These are phyloP conservation scores for Corythornis madagascariensis DNA, from an alignment of 2,113 vertebrate genomes.

Conservation along the genomic window DNA sequence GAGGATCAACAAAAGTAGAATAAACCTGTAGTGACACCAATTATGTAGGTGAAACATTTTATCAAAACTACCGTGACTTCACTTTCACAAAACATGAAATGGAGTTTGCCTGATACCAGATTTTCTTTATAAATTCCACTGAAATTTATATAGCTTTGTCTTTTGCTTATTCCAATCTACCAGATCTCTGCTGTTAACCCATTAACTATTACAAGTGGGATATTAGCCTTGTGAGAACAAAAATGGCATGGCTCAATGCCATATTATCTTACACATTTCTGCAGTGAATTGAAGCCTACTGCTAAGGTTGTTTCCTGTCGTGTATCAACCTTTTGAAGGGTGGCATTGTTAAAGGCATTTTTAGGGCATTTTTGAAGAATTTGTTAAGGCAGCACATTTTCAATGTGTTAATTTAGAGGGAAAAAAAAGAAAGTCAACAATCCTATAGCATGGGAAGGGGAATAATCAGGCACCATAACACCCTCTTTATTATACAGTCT, in stretches of 20 bases:
- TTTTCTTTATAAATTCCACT: background rate
- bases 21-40: background rate
- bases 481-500: constrained; percentile 14
- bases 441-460: background rate
- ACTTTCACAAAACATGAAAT: background rate
- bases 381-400: background rate
- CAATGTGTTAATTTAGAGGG: background rate
- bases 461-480: background rate
- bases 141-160: background rate
- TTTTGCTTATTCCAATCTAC: background rate
- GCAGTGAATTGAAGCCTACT: background rate
- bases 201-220: background rate
- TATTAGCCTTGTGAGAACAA: background rate
- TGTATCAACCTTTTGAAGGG: background rate
- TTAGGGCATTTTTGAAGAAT: background rate
- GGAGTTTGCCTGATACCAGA: background rate
- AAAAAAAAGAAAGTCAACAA: background rate
- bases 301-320: background rate
- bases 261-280: background rate
- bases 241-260: background rate
- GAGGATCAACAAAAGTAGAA: background rate
- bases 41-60: background rate
- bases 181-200: background rate
- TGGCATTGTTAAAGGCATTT: background rate
- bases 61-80: background rate